Base-by-base conservation (phyloP, 2,113 vertebrate genomes). In the Tragelaphus scriptus region DNA sequence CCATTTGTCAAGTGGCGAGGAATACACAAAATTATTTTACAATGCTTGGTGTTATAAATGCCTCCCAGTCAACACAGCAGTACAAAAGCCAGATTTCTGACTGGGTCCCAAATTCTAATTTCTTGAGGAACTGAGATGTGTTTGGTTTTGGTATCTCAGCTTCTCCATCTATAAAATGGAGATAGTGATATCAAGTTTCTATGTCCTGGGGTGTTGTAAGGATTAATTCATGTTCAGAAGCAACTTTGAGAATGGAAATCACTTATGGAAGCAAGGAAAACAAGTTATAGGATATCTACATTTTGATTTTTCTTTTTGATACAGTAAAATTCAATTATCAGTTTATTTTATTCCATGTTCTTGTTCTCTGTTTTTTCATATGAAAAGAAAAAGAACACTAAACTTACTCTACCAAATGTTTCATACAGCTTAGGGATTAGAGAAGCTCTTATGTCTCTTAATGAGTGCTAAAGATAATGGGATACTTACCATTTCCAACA, bases 11-110 rank as follows among this genome's bases (percentile, higher is more conserved):
- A 92, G 53, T 97, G 87, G 7, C 6, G 56, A 28, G 36, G 28
- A 97, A 95, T 56, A 94, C 28, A 86, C 89, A 97, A 77, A 95
- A 97, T 96, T 93, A 94, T 94, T 97, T 94, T 63, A 84, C 19
- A 91, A 5, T 16, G 17, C 49, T 85, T 81, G 71, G 56, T 47
- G 61, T 32, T 85, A n/a, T 56, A 79, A 94, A 23, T 91, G 44
- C 5, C 25, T 90, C 63, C 30, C 40, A 81, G 82, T 19, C 84
- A 87, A 40, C 17, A 11, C 7, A 65, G 40, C 36, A 77, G 49
- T 23, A 81, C 61, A 65, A 82, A 81, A 97, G 71, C 26, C 30
- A 8, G 40, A 75, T 94, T 94, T 97, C 86, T 95, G 30, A 61
- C 19, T 32, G 82, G 61, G 11, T 68, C 21, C 28, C 68, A 59